Evolutionary conservation across 2,113 vertebrate species (phyloP), one percentile per base, ranked within the genome.

Genomic region (Carlito syrichta): DNA sequence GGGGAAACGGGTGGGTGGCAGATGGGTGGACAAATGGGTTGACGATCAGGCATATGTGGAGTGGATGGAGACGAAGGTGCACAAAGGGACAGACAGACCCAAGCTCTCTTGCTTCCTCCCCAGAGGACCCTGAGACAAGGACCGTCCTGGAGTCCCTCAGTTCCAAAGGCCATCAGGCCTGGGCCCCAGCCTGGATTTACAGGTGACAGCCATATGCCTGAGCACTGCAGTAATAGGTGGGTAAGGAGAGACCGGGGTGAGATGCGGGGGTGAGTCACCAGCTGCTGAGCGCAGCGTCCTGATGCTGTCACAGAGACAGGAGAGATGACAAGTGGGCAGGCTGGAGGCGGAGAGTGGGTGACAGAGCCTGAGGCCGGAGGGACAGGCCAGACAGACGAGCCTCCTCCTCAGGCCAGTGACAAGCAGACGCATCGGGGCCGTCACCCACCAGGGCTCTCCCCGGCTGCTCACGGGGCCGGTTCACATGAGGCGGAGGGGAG

Each of bases 291-390:
- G n/a, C n/a, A n/a, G n/a, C n/a, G n/a, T n/a, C n/a, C n/a, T n/a
- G n/a, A n/a, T n/a, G n/a, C n/a, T n/a, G n/a, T n/a, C n/a, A n/a
- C n/a, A n/a, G n/a, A n/a, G 54, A 20, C 22, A 14, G 13, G 5
- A 2, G 6, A 48, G 69, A 10, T n/a, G 38, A 19, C 6, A 3
- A 30, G 4, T 6, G 58, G 14, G 17, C 16, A 23, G 63, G 73
- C 32, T 0, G 1, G 54, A 54, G 69, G 62, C 6, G 0, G 66
- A 20, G 35, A 66, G 63, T 0, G 3, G 35, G 30, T 0, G 0
- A 40, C 9, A 13, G 87, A 8, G 35, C 50, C 38, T 23, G 20
- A 2, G 1, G 60, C 77, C 23, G 60, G 22, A 0, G 25, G 30
- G 25, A 54, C 52, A n/a, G 2, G 76, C 48, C 19, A 2, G 56